phyloP scores from a whole-genome alignment of 2,888 invertebrate genomes.

The Galerucella nymphaeae region DNA sequence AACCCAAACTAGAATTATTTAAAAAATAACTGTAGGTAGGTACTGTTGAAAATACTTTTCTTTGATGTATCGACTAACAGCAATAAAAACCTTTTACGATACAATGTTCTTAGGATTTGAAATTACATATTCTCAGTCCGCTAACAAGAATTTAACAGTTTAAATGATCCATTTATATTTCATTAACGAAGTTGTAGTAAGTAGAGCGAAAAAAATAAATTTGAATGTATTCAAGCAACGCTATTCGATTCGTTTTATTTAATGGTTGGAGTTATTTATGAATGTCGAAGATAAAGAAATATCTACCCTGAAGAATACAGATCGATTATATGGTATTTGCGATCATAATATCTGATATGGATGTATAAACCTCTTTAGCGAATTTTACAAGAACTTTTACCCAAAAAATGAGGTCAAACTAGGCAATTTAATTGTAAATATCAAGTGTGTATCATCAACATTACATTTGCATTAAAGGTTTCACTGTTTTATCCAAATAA shows the following conservation, averaged over 20 bases:
- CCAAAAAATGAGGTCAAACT: background rate
- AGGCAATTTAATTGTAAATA: background rate
- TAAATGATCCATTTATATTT: background rate
- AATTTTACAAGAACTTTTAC: background rate
- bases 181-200: constrained; percentile 13
- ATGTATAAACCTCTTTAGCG: too few species aligned
- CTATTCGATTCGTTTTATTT: background rate
- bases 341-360: too few species aligned
- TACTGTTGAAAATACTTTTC: background rate
- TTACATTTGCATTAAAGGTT: background rate
- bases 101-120: background rate
- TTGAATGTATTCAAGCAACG: background rate
- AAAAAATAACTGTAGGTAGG: background rate
- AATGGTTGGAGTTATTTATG: background rate
- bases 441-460: background rate
- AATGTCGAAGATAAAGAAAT: background rate
- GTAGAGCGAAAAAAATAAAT: constrained; percentile 21
- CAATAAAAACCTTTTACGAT: background rate
- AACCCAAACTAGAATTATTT: background rate
- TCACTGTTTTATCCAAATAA: background rate
- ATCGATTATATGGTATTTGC: background rate
- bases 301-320: background rate
- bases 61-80: background rate
- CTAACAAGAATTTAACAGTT: background rate
- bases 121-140: background rate